Percentiles rank a stretch among this genome's conserved stretches.
These are phyloP conservation scores for Florisuga fusca DNA, from an alignment of 2,797 vertebrate species.

Conservation along the genomic window DNA sequence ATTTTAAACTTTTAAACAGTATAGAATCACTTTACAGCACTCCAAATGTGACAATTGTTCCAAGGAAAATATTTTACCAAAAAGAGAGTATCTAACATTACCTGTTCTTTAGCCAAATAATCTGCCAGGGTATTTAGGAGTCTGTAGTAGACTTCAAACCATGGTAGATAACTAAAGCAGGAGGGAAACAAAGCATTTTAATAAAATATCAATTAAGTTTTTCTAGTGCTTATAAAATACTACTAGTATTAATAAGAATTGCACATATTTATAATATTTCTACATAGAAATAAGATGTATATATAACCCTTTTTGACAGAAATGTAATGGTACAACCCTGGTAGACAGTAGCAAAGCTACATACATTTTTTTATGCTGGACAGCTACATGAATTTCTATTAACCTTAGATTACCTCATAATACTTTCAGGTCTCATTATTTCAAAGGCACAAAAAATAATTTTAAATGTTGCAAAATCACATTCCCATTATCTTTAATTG, in stretches of 20 bases:
- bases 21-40: background rate
- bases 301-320: background rate
- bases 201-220: background rate
- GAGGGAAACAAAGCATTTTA: background rate
- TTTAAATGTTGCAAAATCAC: background rate
- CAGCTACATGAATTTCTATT: background rate
- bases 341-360: background rate
- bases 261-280: background rate
- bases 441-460: background rate
- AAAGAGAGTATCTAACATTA: conserved; percentile 70
- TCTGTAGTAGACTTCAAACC: conserved; percentile 99
- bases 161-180: conserved; percentile 92
- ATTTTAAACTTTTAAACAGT: background rate
- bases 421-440: background rate
- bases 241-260: background rate
- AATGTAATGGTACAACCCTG: background rate
- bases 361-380: background rate
- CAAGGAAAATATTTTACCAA: background rate
- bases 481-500: background rate
- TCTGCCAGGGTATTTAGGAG: conserved; percentile 96
- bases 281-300: background rate
- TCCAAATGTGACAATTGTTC: background rate
- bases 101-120: conserved; percentile 95
- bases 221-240: background rate
- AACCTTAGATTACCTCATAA: background rate